Evolutionary conservation across 2,888 invertebrate species (phyloP).

Genomic region (Drosophila setosimentum): DNA sequence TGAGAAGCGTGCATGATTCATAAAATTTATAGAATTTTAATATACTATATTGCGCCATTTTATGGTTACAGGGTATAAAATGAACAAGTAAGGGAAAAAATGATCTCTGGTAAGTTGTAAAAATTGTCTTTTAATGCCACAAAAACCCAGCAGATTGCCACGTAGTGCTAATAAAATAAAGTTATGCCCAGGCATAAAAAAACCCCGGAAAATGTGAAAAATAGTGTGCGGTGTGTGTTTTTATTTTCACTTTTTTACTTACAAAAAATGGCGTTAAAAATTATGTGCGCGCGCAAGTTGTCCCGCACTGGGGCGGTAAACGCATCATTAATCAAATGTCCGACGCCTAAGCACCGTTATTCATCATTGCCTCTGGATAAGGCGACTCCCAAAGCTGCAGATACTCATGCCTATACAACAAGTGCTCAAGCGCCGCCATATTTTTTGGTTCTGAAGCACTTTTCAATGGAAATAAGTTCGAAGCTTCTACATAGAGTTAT

Average conservation of each 20-base stretch:
- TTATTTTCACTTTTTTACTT: slow-evolving; percentile 32
- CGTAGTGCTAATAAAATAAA: slow-evolving; percentile 82
- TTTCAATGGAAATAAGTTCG: slow-evolving; percentile 24
- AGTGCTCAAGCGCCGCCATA: slow-evolving; percentile 50
- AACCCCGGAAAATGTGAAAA: slow-evolving; percentile 63
- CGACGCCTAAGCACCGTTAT: slow-evolving; percentile 79
- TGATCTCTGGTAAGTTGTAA: slow-evolving; percentile 76
- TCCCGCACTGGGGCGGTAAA: slow-evolving; percentile 64
- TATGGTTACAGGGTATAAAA: slow-evolving; percentile 24
- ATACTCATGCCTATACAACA: slow-evolving; percentile 5
- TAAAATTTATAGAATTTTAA: not conserved
- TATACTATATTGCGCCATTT: not conserved
- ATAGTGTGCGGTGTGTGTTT: slow-evolving; percentile 63
- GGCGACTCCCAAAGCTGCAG: slow-evolving; percentile 35
- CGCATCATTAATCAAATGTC: slow-evolving; percentile 82
- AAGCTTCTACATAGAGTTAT: slow-evolving; percentile 12
- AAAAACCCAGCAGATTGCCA: slow-evolving; percentile 82
- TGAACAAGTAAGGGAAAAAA: slow-evolving; percentile 57
- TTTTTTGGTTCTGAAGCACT: slow-evolving; percentile 44
- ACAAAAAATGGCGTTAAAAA: slow-evolving; percentile 69
- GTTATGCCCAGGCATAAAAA: slow-evolving; percentile 77
- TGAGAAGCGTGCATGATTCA: not conserved
- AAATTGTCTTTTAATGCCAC: slow-evolving; percentile 81
- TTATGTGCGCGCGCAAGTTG: slow-evolving; percentile 70
- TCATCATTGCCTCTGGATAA: slow-evolving; percentile 76